A percentile compares a stretch with the other conserved stretches of the same genome.
phyloP scores from a whole-genome alignment of 2,797 vertebrate genomes.

The Hydrocynus forskahlii region DNA sequence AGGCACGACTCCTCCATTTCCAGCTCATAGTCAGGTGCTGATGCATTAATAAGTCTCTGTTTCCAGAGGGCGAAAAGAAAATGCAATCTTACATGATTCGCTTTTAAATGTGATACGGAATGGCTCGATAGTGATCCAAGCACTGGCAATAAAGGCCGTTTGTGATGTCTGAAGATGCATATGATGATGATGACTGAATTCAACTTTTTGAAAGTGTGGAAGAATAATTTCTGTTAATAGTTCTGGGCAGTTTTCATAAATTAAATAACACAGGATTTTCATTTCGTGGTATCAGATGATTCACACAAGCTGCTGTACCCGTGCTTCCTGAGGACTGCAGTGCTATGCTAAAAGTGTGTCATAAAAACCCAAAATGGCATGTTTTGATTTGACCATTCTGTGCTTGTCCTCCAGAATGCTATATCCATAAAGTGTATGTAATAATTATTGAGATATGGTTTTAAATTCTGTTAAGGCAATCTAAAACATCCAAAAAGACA shows the following conservation, averaged over 20 bases:
- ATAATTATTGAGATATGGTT: too few relatives aligned
- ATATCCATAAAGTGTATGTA: too few relatives aligned
- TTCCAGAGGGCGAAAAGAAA: conserved; percentile 60
- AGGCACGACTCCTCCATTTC: conserved; percentile 71
- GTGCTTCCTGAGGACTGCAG: too few relatives aligned
- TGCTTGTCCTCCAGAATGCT: too few relatives aligned
- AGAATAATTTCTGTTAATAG: background rate
- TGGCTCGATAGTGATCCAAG: conserved; percentile 50
- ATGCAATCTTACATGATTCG: conserved; percentile 41
- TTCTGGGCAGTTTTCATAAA: background rate
- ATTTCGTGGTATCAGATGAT: background rate
- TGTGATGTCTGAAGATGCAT: conserved; percentile 24
- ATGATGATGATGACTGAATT: background rate
- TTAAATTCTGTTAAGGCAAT: too few relatives aligned
- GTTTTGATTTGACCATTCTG: background rate
- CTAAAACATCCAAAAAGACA: too few relatives aligned
- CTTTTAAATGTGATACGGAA: conserved; percentile 59
- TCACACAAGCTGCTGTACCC: background rate
- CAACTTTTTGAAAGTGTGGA: conserved; percentile 2
- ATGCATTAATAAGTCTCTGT: conserved; percentile 63
- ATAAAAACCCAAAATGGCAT: background rate
- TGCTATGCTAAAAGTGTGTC: background rate
- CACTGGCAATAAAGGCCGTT: background rate
- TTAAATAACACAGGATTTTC: background rate
- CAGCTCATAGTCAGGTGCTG: conserved; percentile 61